A percentile compares a stretch with the other conserved stretches of the same genome.
Conservation (phyloP, 2,888 invertebrate species). For the Blera fallax region DNA sequence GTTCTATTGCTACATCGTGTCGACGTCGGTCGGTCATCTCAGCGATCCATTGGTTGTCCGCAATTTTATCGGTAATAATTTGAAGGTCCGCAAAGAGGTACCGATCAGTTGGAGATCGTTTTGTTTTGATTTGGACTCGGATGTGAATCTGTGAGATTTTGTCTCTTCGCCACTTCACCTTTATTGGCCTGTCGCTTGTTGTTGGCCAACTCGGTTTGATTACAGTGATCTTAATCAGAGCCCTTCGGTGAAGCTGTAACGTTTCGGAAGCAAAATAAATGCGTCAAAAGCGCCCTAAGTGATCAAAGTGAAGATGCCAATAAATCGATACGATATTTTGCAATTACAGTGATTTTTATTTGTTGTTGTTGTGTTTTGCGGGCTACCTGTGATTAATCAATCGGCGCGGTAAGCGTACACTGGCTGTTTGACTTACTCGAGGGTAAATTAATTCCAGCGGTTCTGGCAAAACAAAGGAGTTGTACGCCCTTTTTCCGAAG, state of each 20-base stretch:
- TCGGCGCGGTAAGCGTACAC: conserved; percentile 10
- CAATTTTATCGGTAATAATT: conserved; percentile 20
- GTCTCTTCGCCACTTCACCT: conserved; percentile 29
- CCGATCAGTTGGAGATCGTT: conserved; percentile 39
- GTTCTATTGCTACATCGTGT: conserved; percentile 26
- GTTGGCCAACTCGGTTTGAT: conserved; percentile 31
- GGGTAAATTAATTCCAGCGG: conserved; percentile 50
- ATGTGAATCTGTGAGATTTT: conserved; percentile 38
- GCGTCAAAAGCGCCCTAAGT: conserved; percentile 69
- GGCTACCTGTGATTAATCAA: conserved; percentile 68
- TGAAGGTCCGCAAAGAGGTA: conserved; percentile 2
- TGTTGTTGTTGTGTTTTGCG: conserved; percentile 52
- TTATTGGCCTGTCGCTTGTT: conserved; percentile 42
- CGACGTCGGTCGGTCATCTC: conserved; percentile 20
- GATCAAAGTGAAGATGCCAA: conserved; percentile 58
- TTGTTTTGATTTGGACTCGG: conserved; percentile 47
- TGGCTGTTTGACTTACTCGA: conserved; percentile 46
- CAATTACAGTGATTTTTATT: conserved; percentile 69
- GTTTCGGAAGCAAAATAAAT: conserved; percentile 42
- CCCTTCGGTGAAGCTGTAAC: conserved; percentile 6
- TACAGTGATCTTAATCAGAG: conserved; percentile 50
- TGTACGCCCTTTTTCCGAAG: conserved; percentile 23
- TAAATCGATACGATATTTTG: conserved; percentile 64
- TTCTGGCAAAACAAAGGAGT: conserved; percentile 46
- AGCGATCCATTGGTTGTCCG: neutral